Conservation (phyloP, 2,888 invertebrate species). For the Ochlodes sylvanus region DNA sequence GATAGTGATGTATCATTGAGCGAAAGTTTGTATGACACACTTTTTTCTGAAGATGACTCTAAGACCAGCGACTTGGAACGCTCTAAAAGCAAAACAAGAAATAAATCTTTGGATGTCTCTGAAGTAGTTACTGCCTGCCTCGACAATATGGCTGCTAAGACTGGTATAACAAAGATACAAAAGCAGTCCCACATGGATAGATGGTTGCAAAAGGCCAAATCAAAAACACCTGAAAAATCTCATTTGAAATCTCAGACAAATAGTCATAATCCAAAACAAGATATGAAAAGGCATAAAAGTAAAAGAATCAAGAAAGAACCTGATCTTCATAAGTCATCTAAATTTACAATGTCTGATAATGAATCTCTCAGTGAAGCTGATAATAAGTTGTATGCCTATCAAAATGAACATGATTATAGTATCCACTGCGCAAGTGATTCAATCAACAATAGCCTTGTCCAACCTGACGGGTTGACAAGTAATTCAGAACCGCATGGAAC, state of each 20-base stretch:
- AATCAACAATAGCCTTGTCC: conserved; percentile 14
- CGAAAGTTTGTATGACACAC: conserved; percentile 76
- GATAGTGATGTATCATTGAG: conserved; percentile 77
- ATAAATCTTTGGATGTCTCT: conserved; percentile 72
- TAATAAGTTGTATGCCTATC: conserved; percentile 46
- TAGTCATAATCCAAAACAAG: conserved; percentile 6
- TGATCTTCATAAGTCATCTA: conserved; percentile 54
- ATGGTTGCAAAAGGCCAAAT: conserved; percentile 81
- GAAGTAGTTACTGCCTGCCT: conserved; percentile 79
- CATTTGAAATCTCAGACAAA: conserved; percentile 51
- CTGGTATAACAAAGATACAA: conserved; percentile 78
- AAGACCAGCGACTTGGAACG: conserved; percentile 63
- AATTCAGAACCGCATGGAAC: conserved; percentile 40
- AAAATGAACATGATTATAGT: conserved; percentile 63
- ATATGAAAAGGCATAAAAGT: conserved; percentile 30
- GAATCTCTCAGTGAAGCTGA: conserved; percentile 57
- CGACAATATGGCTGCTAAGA: conserved; percentile 80
- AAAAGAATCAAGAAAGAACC: conserved; percentile 46
- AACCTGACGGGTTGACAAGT: conserved; percentile 42
- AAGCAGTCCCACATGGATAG: conserved; percentile 81
- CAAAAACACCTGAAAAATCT: conserved; percentile 78
- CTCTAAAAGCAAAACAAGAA: conserved; percentile 58
- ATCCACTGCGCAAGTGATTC: conserved; percentile 34
- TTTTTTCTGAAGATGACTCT: conserved; percentile 74
- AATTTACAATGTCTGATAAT: conserved; percentile 55